Base-by-base conservation (phyloP, 2,113 vertebrate genomes). In the Rutilus rutilus region DNA sequence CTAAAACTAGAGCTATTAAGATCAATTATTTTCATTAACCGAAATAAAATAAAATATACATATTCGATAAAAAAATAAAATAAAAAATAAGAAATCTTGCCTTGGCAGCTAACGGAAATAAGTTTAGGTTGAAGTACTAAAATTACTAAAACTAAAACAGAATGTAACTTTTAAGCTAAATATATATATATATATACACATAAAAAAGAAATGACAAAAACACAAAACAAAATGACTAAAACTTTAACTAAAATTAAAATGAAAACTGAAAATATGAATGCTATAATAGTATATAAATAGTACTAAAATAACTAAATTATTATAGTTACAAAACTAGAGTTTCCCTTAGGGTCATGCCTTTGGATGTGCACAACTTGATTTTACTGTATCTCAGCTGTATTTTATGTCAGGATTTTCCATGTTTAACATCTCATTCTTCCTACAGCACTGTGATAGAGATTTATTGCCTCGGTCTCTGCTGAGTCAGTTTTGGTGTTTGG, bases 401-500 rank as follows among this genome's bases (percentile, higher is more conserved):
- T 76, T 76, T 10, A 30, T 4, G 1, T 30, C 15, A 54, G 50
- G 15, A 6, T 30, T 30, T 77, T 54, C 11, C 15, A 1, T 2
- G 5, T 19, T 69, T 27, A 65, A 30, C 36, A 14, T 69, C 74
- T 9, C 64, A 33, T 69, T 54, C 65, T 21, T 15, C 52, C 54
- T 62, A 52, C 27, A 69, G 36, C 42, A 74, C 19, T 82, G 4
- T 3, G 5, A 52, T 36, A 23, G 47, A 30, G 45, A 45, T 52
- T 50, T 65, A 65, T 30, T 9, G 45, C 79, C 45, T 50, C 57
- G 23, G 45, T 25, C 62, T 73, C 67, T 73, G 67, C 81, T 83
- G 65, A 83, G 67, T 83, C 81, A 71, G 81, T 83, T 83, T 73
- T 83, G 67, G 62, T 33, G 78, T 39, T 64, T 80, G 65, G 47